phyloP scores from a whole-genome alignment of 1,140 invertebrate species.

The Arion vulgaris region DNA sequence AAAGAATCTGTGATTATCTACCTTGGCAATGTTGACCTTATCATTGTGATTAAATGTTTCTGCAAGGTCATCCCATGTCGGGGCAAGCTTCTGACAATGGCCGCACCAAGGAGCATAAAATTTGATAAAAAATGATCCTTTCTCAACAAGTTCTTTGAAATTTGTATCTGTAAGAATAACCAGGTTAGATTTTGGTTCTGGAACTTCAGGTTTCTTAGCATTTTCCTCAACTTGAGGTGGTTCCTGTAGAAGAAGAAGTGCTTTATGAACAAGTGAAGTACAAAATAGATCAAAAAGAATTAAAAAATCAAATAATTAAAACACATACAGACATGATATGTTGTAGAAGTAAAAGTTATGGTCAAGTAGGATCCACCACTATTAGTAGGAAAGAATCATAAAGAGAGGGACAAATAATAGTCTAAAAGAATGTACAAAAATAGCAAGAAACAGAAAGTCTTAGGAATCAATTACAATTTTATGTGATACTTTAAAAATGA shows the following conservation, averaged over 20 bases:
- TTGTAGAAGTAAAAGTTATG: too few relatives aligned
- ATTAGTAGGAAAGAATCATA: too few relatives aligned
- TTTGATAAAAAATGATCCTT: constrained; percentile 86
- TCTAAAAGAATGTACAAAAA: too few relatives aligned
- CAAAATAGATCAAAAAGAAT: background rate
- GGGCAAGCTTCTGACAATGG: constrained; percentile 94
- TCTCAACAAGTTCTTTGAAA: constrained; percentile 79
- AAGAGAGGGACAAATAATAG: too few relatives aligned
- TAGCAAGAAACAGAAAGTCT: too few relatives aligned
- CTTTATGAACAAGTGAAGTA: background rate
- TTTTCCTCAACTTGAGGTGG: background rate
- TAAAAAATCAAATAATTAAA: background rate
- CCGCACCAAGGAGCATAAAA: constrained; percentile 90
- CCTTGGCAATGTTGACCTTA: constrained; percentile 71
- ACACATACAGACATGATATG: too few relatives aligned
- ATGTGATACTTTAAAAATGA: too few relatives aligned
- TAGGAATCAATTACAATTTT: too few relatives aligned
- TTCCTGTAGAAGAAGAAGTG: background rate
- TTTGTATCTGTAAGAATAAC: constrained; percentile 82
- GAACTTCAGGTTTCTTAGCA: background rate
- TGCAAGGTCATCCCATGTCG: constrained; percentile 94
- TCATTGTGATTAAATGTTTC: constrained; percentile 89
- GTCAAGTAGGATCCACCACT: too few relatives aligned
- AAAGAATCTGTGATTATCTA: constrained; percentile 12
- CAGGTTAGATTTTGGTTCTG: constrained; percentile 63